Percentiles rank a stretch among this genome's conserved stretches.
These are phyloP conservation scores for Meiosimyza platycephala DNA, from an alignment of 2,888 invertebrate species.

Conservation along the genomic window DNA sequence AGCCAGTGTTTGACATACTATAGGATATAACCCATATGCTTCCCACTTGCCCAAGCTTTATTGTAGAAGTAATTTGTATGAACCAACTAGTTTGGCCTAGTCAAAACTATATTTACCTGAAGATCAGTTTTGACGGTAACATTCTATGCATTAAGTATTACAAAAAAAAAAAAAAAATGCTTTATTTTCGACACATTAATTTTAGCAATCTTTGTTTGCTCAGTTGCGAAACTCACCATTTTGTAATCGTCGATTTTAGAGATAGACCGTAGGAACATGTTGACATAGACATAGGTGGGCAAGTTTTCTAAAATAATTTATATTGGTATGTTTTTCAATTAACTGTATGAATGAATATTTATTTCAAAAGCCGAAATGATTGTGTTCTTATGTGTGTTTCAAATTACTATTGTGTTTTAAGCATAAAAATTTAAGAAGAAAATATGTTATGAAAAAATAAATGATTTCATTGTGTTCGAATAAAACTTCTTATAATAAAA, in stretches of 20 bases:
- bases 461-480: constrained; percentile 11
- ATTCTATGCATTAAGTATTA: too few species aligned
- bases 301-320: constrained; percentile 75
- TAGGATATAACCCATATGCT: too few species aligned
- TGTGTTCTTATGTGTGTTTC: too few species aligned
- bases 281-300: constrained; percentile 90
- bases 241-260: constrained; percentile 99
- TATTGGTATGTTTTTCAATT: constrained; percentile 44
- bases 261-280: constrained; percentile 97
- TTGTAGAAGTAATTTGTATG: too few species aligned
- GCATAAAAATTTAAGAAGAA: constrained; percentile 3
- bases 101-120: too few species aligned
- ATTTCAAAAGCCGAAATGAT: neutral
- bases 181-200: too few species aligned
- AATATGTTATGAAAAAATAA: constrained; percentile 22
- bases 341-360: constrained; percentile 20
- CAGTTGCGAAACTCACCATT: constrained; percentile 85
- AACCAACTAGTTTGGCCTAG: too few species aligned
- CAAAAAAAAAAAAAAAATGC: too few species aligned
- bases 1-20: too few species aligned
- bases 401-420: too few species aligned
- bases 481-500: neutral
- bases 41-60: too few species aligned
- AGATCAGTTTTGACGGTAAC: too few species aligned
- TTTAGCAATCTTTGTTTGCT: neutral